phyloP scores from a whole-genome alignment of 2,797 vertebrate species.

The Calcarius lapponicus region DNA sequence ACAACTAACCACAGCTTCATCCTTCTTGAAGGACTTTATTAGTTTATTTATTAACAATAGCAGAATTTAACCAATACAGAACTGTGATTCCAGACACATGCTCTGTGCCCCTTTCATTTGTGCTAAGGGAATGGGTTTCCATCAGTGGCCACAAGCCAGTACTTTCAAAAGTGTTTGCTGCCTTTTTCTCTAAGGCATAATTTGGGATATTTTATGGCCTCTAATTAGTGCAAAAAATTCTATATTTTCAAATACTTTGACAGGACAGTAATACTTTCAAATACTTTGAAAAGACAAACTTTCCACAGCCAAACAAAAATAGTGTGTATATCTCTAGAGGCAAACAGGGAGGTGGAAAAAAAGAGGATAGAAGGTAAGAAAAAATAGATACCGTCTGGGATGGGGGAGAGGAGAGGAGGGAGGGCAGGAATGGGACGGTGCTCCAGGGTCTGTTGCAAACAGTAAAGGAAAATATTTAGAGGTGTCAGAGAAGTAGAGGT shows the following conservation, averaged over 20 bases:
- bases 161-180: background rate
- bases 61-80: background rate
- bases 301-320: background rate
- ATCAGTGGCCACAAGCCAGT: background rate
- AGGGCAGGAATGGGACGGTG: background rate
- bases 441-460: background rate
- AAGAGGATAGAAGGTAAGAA: background rate
- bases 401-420: background rate
- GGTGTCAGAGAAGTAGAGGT: background rate
- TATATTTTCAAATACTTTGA: background rate
- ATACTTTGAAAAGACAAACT: background rate
- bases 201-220: background rate
- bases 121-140: background rate
- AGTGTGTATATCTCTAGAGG: background rate
- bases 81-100: background rate
- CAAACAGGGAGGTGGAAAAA: background rate
- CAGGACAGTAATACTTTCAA: background rate
- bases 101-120: background rate
- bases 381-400: background rate
- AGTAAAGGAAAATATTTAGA: background rate
- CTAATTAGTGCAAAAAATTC: background rate
- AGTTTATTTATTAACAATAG: background rate
- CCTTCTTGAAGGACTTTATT: background rate
- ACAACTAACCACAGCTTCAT: accelerated
- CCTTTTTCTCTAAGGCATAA: background rate